These are phyloP conservation scores for Caranx melampygus DNA, from an alignment of 2,113 vertebrate genomes.

Conservation along the genomic window DNA sequence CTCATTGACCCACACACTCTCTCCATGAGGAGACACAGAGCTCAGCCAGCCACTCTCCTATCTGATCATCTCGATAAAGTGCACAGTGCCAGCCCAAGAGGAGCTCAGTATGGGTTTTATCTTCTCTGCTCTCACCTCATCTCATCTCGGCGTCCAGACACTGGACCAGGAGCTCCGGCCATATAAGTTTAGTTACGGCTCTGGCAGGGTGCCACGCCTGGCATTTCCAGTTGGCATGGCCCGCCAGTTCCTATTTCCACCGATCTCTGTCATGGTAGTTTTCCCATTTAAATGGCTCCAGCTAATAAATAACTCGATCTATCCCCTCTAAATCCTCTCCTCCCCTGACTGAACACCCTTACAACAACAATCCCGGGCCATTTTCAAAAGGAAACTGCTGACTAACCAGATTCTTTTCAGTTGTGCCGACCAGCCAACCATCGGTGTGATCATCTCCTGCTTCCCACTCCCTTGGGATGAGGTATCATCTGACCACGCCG, in stretches of 20 bases:
- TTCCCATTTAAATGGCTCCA: conserved; percentile 81
- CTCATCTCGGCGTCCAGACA: conserved; percentile 56
- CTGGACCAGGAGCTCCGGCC: conserved; percentile 25
- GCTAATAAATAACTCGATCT: conserved; percentile 86
- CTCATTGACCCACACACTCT: conserved; percentile 18
- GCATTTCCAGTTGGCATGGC: conserved; percentile 80
- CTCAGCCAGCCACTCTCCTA: conserved; percentile 51
- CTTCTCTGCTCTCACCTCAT: conserved; percentile 60
- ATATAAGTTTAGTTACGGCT: conserved; percentile 61
- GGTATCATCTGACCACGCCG: conserved; percentile 49
- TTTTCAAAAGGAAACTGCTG: conserved; percentile 84
- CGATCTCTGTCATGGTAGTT: conserved; percentile 71
- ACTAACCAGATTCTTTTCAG: conserved; percentile 83
- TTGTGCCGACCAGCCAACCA: conserved; percentile 70
- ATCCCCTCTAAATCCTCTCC: conserved; percentile 83
- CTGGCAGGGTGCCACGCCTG: conserved; percentile 75
- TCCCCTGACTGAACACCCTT: conserved; percentile 80
- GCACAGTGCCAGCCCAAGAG: conserved; percentile 23
- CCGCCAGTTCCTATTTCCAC: conserved; percentile 84
- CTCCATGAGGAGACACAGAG: conserved; percentile 49
- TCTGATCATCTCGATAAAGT: conserved; percentile 73
- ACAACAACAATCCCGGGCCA: conserved; percentile 81
- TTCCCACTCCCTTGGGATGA: conserved; percentile 73
- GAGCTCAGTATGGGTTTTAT: conserved; percentile 43
- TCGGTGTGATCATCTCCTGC: conserved; percentile 76